Base-by-base conservation (phyloP, 2,797 vertebrate genomes). In the Helicolenus hilgendorfi region DNA sequence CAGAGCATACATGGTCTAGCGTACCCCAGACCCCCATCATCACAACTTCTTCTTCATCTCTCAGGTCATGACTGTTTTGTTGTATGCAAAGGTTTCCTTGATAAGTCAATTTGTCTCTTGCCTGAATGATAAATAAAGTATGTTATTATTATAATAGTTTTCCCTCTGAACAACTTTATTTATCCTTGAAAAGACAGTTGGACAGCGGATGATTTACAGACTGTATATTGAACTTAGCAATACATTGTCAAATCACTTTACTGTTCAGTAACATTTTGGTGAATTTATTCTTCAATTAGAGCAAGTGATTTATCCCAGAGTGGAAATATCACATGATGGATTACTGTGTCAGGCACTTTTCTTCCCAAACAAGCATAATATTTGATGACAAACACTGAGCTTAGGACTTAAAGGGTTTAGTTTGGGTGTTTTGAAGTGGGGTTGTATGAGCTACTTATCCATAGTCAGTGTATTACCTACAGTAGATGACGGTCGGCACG, bases 1-100 rank as follows among this genome's bases (percentile, higher is more conserved):
- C 65, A 75, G 29, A 81, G 77, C 31, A 24, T 83, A 77, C 55
- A 59, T 49, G 49, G 70, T 69, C 35, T 76, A 75, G 73, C 59
- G 63, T 36, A 69, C 59, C 73, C n/a, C 81, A 58, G 75, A 72
- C 59, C 53, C 74, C 31, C 8, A 22, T 63, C 79, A 78, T 79
- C 58, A 41, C 24, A 63, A 55, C 36, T n/a, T n/a, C n/a, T n/a
- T n/a, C n/a, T n/a, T n/a, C 58, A 76, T 56, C 63, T 82, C 36
- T 71, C 38, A 64, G 49, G 13, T 70, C 62, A 31, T 24, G 33
- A n/a, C 49, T 65, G 27, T 33, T 55, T 60, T 45, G 24, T 58
- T 18, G 7, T 36, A 55, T 60, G 36, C 31, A 74, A 69, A 59
- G 15, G 15, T 59, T 60, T 58, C 33, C 68, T 59, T 22, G 26